Base-by-base conservation (phyloP, 2,888 invertebrate species). In the Ormyrus pomaceus region DNA sequence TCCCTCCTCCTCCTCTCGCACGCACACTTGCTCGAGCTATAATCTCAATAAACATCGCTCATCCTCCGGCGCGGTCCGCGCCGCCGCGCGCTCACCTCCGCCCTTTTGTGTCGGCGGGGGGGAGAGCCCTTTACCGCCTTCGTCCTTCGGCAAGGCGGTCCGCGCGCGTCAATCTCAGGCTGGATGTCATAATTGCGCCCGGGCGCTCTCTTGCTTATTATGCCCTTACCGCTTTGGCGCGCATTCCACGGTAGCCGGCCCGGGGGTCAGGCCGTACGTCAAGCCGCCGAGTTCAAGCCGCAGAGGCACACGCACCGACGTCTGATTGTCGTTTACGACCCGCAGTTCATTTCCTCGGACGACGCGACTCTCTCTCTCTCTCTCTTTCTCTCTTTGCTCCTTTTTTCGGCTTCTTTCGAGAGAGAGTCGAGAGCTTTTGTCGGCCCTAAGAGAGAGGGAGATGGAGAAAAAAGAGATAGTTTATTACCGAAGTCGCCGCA, bases 31-130 rank as follows among this genome's bases (percentile, higher is more conserved):
- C 62, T 75, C 51, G 11, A 59, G 79, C 84, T 84, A 83, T 87
- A 88, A 86, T 88, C 87, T 87, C 84, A 87, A 89, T 87, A 87
- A 88, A 88, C 87, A 89, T 87, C 86, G 86, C 85, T 86, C 86
- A 79, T 69, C 53, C 71, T 65, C 61, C 34, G 5, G 19, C 64
- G 34, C 34, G 19, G 19, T 19, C 2, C 19, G 19, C 19, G 19
- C 19, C 19, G 65, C 46, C 64, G 72, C 34, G 76, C 66, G 79
- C 83, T 83, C 83, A 83, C 84, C 85, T 85, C 83, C 85, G 84
- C 84, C 84, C 84, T 83, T 84, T 84, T 76, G 84, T 34, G 34
- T 75, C 71, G 70, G 77, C 76, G 79, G 85, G 87, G 58, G 64
- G 68, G 68, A 84, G 10, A 53, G 53, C 34, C 62, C 69, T 74